Conservation (phyloP, 2,797 vertebrate genomes). For the Bryconaethiops microstoma region DNA sequence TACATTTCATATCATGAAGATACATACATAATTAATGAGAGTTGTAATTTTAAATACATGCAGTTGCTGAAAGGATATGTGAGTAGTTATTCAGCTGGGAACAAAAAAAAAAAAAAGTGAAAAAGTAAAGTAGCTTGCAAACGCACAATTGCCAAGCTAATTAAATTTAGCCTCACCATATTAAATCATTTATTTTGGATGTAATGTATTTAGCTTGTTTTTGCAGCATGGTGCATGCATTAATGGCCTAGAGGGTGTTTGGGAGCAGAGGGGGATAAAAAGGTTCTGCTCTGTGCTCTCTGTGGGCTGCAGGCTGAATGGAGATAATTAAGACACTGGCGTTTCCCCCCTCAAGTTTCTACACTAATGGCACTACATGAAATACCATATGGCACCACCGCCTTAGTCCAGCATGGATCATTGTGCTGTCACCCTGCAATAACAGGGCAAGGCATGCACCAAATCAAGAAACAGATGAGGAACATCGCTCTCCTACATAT, state of each 20-base stretch:
- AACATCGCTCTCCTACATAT: slow-evolving; percentile 37
- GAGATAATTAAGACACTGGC: slow-evolving; percentile 78
- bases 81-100: slow-evolving; percentile 42
- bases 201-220: slow-evolving; percentile 54
- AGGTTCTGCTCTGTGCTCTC: slow-evolving; percentile 49
- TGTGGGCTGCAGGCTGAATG: slow-evolving; percentile 49
- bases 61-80: slow-evolving; percentile 38
- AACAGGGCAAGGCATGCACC: slow-evolving; percentile 50
- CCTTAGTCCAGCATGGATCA: slow-evolving; percentile 56
- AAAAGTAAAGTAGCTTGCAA: slow-evolving; percentile 37
- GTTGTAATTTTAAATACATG: slow-evolving; percentile 37
- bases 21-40: slow-evolving; percentile 28
- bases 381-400: slow-evolving; percentile 76
- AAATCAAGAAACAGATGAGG: slow-evolving; percentile 47
- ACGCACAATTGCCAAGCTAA: slow-evolving; percentile 50
- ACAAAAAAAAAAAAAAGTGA: slow-evolving; percentile 28
- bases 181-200: slow-evolving; percentile 53
- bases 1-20: slow-evolving; percentile 1
- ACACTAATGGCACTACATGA: slow-evolving; percentile 74
- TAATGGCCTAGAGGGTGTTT: slow-evolving; percentile 48
- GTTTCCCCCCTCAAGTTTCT: slow-evolving; percentile 65
- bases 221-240: slow-evolving; percentile 53
- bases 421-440: slow-evolving; percentile 47
- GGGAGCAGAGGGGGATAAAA: slow-evolving; percentile 46
- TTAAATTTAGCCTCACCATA: slow-evolving; percentile 53